These are phyloP conservation scores for Drosophila flavopinicola DNA, from an alignment of 2,888 invertebrate species.

Conservation along the genomic window DNA sequence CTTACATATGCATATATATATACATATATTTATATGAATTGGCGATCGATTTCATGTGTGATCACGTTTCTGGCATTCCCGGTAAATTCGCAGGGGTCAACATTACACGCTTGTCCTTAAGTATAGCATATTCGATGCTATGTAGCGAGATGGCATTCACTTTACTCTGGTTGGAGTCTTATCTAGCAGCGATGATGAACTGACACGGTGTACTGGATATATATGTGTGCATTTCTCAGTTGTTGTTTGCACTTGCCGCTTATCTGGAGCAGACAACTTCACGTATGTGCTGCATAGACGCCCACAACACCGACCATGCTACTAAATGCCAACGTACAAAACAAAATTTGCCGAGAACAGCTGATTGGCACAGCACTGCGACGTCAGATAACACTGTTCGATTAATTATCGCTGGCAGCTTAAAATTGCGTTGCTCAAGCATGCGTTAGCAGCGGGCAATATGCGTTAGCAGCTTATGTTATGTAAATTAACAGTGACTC, in stretches of 20 bases:
- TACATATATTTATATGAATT: too few relatives aligned
- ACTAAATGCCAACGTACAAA: conserved; percentile 13
- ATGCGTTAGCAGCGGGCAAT: neutral
- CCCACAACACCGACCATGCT: conserved; percentile 34
- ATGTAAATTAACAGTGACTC: neutral
- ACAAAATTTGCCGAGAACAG: conserved; percentile 33
- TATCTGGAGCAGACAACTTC: conserved; percentile 39
- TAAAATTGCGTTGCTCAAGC: neutral
- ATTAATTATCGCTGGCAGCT: too few relatives aligned
- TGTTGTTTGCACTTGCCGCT: conserved; percentile 38
- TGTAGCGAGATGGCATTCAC: conserved; percentile 9
- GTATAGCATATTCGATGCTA: conserved; percentile 21
- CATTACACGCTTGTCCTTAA: conserved; percentile 10
- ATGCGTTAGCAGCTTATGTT: neutral
- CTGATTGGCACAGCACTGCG: conserved; percentile 11
- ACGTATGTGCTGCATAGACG: conserved; percentile 30
- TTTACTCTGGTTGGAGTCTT: conserved; percentile 3
- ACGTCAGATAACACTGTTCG: conserved; percentile 4
- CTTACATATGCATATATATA: conserved; percentile 8
- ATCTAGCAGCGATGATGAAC: conserved; percentile 7
- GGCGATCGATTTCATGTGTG: conserved; percentile 19
- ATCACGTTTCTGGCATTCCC: conserved; percentile 60
- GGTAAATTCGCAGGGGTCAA: conserved; percentile 34
- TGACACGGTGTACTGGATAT: conserved; percentile 11
- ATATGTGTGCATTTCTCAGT: conserved; percentile 28